Base-by-base conservation (phyloP, 2,888 invertebrate species). In the Lochmaea capreae region DNA sequence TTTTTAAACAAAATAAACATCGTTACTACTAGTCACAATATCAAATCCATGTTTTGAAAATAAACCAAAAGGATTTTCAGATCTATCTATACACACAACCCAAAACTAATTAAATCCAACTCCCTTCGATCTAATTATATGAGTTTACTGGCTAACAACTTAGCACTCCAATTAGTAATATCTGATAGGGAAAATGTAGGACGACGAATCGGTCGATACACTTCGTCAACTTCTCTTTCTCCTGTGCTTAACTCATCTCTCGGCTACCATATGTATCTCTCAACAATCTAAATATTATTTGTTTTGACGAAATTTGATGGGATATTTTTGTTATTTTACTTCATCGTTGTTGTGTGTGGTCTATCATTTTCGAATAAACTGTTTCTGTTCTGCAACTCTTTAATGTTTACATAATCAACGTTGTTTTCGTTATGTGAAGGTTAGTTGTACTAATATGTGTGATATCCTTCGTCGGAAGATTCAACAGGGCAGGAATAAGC, bases 91-190 rank as follows among this genome's bases (percentile, higher is more conserved):
- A 11, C 43, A 12, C 12, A 43, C 1, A 43, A 43, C 43, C 10
- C 43, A 12, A 16, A n/a, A 16, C 52, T 54, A 16, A 54, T 54
- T 54, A 54, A 54, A 16, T 16, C 16, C 16, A 16, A 16, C 16
- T 16, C n/a, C 52, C 16, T 33, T 54, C 16, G 49, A 54, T 16
- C 5, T 54, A 54, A 54, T 54, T 54, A 54, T 54, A 16, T 33
- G 26, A 54, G 10, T 54, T 54, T 54, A 6, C 16, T 54, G 9
- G 16, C 52, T 54, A 16, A 54, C 52, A 54, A 54, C 52, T 54
- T 16, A 54, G 52, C 52, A 54, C 52, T n/a, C n/a, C 52, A 16
- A 54, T 54, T 54, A 54, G n/a, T 54, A 54, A 54, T 54, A 54
- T 54, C 52, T 16, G 52, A 18, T 54, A 16, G n/a, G n/a, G 52